These are phyloP conservation scores for Hydrophis major DNA, from an alignment of 2,797 vertebrate species.

Conservation along the genomic window DNA sequence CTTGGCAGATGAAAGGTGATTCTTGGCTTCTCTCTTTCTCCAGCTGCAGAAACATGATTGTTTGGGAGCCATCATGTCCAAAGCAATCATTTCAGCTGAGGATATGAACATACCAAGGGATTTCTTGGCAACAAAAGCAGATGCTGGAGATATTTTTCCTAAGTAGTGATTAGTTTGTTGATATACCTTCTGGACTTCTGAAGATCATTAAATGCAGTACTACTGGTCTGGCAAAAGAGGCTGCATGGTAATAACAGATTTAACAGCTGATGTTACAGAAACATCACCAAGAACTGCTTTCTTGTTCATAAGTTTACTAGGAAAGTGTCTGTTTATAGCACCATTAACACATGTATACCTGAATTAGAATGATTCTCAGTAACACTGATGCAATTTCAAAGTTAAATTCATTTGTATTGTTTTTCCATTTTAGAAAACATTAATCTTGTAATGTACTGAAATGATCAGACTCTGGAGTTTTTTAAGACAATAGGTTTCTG, in stretches of 20 bases:
- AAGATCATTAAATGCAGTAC: constrained; percentile 41
- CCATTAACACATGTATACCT: neutral
- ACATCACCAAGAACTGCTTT: constrained; percentile 5
- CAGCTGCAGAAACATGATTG: constrained; percentile 41
- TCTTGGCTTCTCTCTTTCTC: constrained; percentile 47
- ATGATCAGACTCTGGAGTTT: neutral
- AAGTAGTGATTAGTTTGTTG: constrained; percentile 52
- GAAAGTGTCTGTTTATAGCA: neutral
- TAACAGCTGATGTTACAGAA: neutral
- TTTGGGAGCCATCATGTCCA: constrained; percentile 34
- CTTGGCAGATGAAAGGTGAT: constrained; percentile 41
- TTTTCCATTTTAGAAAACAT: neutral
- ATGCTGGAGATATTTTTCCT: constrained; percentile 46
- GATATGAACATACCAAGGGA: constrained; percentile 51
- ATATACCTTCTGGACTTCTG: constrained; percentile 42
- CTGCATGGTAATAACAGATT: constrained; percentile 16
- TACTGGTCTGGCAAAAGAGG: constrained; percentile 34
- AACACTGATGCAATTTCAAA: neutral
- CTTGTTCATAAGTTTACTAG: neutral
- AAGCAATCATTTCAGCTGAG: constrained; percentile 37
- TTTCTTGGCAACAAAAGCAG: constrained; percentile 57
- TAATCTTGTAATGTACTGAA: neutral
- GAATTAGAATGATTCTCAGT: neutral
- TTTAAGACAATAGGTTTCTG: neutral
- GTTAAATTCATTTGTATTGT: neutral